Percentiles rank a stretch among this genome's conserved stretches.
phyloP scores from a whole-genome alignment of 2,888 invertebrate species.

The Rhyacophila evoluta region DNA sequence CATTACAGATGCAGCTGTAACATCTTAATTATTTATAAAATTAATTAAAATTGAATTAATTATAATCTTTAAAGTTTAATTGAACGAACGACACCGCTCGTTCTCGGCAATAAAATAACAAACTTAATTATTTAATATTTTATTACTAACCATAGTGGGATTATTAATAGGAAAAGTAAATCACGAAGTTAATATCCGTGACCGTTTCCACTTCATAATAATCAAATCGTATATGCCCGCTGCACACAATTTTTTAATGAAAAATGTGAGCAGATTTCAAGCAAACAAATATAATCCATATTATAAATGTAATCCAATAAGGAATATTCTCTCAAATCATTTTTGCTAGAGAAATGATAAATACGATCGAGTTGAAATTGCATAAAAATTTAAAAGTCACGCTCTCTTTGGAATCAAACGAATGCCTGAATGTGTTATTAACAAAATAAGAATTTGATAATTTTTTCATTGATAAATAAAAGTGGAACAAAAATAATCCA shows the following conservation, averaged over 20 bases:
- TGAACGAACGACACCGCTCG: neutral
- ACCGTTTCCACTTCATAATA: neutral
- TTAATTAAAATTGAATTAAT: neutral
- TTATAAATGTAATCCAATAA: too few species aligned
- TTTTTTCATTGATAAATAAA: too few species aligned
- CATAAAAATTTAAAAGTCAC: too few species aligned
- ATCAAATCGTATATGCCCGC: neutral
- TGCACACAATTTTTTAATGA: neutral
- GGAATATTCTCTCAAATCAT: too few species aligned
- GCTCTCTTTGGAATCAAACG: too few species aligned
- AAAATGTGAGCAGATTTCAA: neutral
- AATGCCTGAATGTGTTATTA: too few species aligned
- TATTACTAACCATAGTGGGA: neutral
- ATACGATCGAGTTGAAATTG: too few species aligned
- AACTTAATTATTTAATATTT: neutral
- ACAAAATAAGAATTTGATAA: too few species aligned
- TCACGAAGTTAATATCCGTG: constrained; percentile 13
- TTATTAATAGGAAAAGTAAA: neutral
- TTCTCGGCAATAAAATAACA: neutral
- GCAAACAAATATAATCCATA: neutral
- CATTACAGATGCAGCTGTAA: neutral
- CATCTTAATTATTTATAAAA: neutral
- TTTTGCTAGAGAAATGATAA: too few species aligned
- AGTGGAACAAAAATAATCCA: too few species aligned
- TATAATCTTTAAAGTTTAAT: neutral